Percentiles rank a stretch among this genome's conserved stretches.
These are phyloP conservation scores for Phoebastria nigripes DNA, from an alignment of 2,797 vertebrate species.

Conservation along the genomic window DNA sequence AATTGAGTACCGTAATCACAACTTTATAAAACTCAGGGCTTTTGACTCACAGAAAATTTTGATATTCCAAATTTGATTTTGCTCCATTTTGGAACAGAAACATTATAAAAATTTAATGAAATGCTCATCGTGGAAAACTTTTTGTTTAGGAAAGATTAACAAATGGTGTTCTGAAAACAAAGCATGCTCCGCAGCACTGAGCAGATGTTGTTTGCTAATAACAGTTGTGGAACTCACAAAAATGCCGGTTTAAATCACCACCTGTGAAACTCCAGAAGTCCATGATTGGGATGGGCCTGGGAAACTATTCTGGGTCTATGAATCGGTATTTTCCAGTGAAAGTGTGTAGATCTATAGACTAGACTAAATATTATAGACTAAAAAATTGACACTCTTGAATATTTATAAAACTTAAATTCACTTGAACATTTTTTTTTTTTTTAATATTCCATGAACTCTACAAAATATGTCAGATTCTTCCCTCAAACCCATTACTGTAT, in stretches of 20 bases:
- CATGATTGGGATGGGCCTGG: not conserved
- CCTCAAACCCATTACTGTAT: not conserved
- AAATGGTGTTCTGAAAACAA: conserved; percentile 13
- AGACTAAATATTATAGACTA: not conserved
- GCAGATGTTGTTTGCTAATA: not conserved
- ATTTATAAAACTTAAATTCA: not conserved
- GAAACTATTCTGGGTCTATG: not conserved
- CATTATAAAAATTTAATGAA: not conserved
- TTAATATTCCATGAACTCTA: not conserved
- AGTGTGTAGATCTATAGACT: not conserved
- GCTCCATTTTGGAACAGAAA: not conserved
- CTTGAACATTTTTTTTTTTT: not conserved
- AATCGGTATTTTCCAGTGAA: not conserved
- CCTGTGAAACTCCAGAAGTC: not conserved
- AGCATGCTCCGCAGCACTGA: not conserved
- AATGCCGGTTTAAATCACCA: conserved; percentile 16
- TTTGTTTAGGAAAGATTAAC: not conserved
- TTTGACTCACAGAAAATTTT: not conserved
- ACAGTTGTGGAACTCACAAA: not conserved
- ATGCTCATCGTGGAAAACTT: not conserved
- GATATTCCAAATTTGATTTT: not conserved
- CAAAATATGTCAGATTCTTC: not conserved
- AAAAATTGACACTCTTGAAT: not conserved
- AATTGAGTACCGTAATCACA: not conserved
- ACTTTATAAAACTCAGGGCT: not conserved